Conservation (phyloP, 2,888 invertebrate species). For the Micropterix aruncella region DNA sequence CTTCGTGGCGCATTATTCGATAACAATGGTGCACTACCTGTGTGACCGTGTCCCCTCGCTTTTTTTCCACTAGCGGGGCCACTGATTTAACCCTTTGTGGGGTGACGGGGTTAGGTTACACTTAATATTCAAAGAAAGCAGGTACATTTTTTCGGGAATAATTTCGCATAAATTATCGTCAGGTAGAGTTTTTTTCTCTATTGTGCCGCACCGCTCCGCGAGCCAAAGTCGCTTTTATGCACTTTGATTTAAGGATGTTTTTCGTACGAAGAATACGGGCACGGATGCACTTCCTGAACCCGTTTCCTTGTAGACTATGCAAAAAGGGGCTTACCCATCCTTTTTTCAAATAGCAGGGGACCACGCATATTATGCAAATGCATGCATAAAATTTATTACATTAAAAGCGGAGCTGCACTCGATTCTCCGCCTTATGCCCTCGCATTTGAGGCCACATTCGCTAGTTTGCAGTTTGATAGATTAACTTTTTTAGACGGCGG, state of each 20-base stretch:
- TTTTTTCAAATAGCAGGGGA: conserved; percentile 29
- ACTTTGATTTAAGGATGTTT: background rate
- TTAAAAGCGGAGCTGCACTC: conserved; percentile 22
- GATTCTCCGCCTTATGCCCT: conserved; percentile 5
- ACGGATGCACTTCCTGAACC: conserved; percentile 32
- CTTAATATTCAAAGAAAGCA: conserved; percentile 44
- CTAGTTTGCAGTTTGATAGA: background rate
- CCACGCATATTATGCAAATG: conserved; percentile 44
- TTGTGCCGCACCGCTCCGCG: conserved; percentile 19
- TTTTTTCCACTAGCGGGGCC: background rate
- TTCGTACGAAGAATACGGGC: background rate
- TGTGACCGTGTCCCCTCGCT: background rate
- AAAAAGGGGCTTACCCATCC: conserved; percentile 43
- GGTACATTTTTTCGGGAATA: conserved; percentile 41
- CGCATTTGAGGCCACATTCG: background rate
- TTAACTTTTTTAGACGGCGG: background rate
- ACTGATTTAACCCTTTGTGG: background rate
- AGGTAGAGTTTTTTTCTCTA: conserved; percentile 39
- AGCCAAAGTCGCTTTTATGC: background rate
- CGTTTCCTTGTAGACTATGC: conserved; percentile 43
- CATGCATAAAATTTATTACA: conserved; percentile 37
- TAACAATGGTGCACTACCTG: background rate
- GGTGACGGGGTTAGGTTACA: conserved; percentile 36
- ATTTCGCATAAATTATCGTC: conserved; percentile 44
- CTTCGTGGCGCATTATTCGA: background rate